Evolutionary conservation across 1,140 invertebrate genomes (phyloP).

Genomic region (Bombus difficillimus): DNA sequence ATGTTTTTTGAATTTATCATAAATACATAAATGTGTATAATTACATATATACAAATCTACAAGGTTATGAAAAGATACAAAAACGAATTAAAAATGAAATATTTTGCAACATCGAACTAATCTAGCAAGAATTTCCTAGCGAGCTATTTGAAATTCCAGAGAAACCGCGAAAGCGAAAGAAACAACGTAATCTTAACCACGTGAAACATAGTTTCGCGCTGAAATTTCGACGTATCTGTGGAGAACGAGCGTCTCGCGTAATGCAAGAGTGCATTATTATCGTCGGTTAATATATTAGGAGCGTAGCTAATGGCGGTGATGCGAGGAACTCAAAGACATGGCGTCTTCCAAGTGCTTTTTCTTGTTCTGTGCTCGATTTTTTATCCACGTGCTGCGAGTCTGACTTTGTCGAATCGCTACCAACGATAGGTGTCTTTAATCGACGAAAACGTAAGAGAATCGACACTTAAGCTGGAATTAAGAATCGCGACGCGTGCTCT

Average conservation of each 20-base stretch:
- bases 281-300: constrained; percentile 53
- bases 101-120: not conserved
- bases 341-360: constrained; percentile 65
- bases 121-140: not conserved
- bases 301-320: constrained; percentile 16
- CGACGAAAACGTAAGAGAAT: not conserved
- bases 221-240: not conserved
- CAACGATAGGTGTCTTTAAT: constrained; percentile 26
- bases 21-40: too few species aligned
- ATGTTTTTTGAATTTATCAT: too few species aligned
- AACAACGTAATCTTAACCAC: not conserved
- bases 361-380: constrained; percentile 60
- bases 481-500: not conserved
- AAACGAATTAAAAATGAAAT: too few species aligned
- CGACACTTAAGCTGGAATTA: constrained; percentile 11
- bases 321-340: not conserved
- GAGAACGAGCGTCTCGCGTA: not conserved
- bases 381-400: not conserved
- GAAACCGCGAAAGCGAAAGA: not conserved
- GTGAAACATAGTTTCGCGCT: not conserved
- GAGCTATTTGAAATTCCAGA: not conserved
- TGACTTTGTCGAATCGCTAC: not conserved
- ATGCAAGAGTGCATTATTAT: constrained; percentile 31
- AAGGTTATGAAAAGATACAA: too few species aligned
- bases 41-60: too few species aligned